Evolutionary conservation across 2,888 invertebrate species (phyloP).

Genomic region (Phorcus lineatus): DNA sequence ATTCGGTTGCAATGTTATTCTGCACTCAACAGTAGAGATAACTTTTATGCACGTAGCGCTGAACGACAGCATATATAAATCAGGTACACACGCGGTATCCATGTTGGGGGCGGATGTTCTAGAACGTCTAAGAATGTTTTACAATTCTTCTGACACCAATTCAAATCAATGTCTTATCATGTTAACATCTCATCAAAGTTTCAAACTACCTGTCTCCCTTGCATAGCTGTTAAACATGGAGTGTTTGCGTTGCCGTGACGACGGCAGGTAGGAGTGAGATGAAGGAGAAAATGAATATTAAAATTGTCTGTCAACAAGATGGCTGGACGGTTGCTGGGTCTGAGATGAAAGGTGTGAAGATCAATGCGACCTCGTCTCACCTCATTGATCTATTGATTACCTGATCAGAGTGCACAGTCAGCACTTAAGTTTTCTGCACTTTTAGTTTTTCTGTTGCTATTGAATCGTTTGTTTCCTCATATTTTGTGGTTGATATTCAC

Average conservation of each 20-base stretch:
- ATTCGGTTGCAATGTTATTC: no score
- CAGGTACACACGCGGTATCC: no score
- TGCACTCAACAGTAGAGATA: no score
- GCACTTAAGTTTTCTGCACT: no score
- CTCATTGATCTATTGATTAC: slow-evolving; percentile 7
- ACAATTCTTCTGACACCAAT: background rate
- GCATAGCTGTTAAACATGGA: background rate
- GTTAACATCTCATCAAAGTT: slow-evolving; percentile 2
- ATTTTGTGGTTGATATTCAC: no score
- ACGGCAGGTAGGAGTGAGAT: background rate
- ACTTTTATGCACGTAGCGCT: no score
- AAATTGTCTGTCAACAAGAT: background rate
- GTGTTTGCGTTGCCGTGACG: slow-evolving; percentile 9
- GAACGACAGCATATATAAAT: no score
- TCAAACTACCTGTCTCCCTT: background rate
- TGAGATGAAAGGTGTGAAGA: background rate
- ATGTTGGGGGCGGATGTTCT: no score
- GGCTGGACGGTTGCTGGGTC: background rate
- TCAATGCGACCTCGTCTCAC: background rate
- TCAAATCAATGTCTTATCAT: slow-evolving; percentile 9
- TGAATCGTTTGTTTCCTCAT: no score
- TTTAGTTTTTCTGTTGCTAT: no score
- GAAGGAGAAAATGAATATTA: background rate
- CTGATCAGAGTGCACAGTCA: no score
- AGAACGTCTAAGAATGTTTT: background rate